These are phyloP conservation scores for Paramuricea clavata DNA, from an alignment of 92 coral and sea anemone genomes.

Conservation along the genomic window DNA sequence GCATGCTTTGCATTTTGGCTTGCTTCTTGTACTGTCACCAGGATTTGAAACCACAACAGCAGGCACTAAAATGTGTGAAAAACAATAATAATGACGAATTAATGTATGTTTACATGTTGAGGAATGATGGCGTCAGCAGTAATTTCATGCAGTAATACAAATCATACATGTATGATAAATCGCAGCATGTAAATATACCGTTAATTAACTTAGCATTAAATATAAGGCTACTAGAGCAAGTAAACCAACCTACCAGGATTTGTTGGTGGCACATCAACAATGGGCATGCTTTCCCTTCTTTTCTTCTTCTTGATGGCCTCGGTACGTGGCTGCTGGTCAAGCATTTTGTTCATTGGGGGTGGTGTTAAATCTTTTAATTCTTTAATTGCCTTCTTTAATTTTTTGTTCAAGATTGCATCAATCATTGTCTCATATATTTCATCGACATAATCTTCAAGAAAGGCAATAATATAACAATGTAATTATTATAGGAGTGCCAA, in stretches of 20 bases:
- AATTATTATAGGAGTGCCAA: no score
- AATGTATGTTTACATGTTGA: no score
- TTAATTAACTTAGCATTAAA: not conserved
- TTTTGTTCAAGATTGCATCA: not conserved
- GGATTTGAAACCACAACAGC: not conserved
- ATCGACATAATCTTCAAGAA: conserved; percentile 44
- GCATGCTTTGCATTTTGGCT: not conserved
- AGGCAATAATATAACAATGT: not conserved
- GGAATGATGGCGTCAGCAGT: no score
- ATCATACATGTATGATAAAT: no score
- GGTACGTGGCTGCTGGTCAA: conserved; percentile 45
- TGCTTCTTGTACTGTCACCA: not conserved
- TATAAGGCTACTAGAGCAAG: not conserved
- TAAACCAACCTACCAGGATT: not conserved
- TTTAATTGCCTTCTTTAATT: not conserved
- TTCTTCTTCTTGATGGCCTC: conserved; percentile 41
- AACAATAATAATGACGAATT: no score
- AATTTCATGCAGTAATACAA: no score
- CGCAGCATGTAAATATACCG: no score
- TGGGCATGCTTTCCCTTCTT: conserved; percentile 32
- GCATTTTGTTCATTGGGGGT: conserved; percentile 59
- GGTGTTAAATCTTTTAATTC: conserved; percentile 45
- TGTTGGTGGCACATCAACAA: conserved; percentile 61
- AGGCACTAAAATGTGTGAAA: not conserved
- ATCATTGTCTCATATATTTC: conserved; percentile 41